These are phyloP conservation scores for Nephrotoma guestfalica DNA, from an alignment of 2,888 invertebrate species.

Conservation along the genomic window DNA sequence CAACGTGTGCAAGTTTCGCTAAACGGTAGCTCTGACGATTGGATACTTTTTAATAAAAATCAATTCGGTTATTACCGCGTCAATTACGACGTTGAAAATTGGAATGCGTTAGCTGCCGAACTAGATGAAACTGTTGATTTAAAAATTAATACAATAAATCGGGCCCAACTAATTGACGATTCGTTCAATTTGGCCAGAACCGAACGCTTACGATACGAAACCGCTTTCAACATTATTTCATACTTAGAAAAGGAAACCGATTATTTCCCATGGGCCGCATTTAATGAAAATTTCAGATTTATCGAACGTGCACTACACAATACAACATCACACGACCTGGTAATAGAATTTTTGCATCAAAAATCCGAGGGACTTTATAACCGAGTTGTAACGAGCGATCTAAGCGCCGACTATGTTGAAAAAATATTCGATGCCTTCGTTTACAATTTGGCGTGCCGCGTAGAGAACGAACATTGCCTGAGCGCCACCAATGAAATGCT, in stretches of 20 bases:
- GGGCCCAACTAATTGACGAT: slow-evolving; percentile 73
- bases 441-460: neutral
- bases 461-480: neutral
- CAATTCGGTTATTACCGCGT: slow-evolving; percentile 41
- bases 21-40: slow-evolving; percentile 15
- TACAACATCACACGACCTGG: neutral
- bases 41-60: slow-evolving; percentile 29
- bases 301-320: neutral
- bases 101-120: slow-evolving; percentile 33
- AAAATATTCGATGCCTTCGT: neutral
- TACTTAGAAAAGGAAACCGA: slow-evolving; percentile 44
- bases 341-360: neutral
- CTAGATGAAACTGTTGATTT: neutral
- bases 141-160: slow-evolving; percentile 36
- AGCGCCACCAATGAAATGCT: neutral
- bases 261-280: slow-evolving; percentile 46
- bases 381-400: neutral
- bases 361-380: neutral
- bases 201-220: slow-evolving; percentile 23
- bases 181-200: slow-evolving; percentile 37
- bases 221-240: slow-evolving; percentile 40
- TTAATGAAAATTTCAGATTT: neutral
- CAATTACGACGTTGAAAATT: slow-evolving; percentile 54
- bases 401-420: neutral
- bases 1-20: neutral